Percentiles rank a stretch among this genome's conserved stretches.
phyloP scores from a whole-genome alignment of 2,113 vertebrate genomes.

The Reinhardtius hippoglossoides region DNA sequence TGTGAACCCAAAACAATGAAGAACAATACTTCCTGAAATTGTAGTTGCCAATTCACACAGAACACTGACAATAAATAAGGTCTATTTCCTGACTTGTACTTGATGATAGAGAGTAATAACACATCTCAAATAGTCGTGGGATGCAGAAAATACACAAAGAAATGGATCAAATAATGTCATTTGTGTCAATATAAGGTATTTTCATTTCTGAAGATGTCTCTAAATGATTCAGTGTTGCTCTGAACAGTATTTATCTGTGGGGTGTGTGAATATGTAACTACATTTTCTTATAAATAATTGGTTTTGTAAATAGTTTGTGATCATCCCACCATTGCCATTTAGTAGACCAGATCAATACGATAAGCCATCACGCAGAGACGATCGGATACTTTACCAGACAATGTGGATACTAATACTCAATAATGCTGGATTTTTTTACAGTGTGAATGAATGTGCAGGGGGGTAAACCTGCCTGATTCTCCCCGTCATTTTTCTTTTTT shows the following conservation, averaged over 20 bases:
- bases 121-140: conserved; percentile 39
- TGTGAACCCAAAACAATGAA: conserved; percentile 40
- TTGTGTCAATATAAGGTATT: conserved; percentile 67
- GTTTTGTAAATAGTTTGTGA: conserved; percentile 78
- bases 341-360: conserved; percentile 48
- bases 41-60: conserved; percentile 72
- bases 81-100: conserved; percentile 73
- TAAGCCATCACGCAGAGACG: conserved; percentile 53
- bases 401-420: conserved; percentile 65
- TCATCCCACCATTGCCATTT: conserved; percentile 60
- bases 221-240: conserved; percentile 73
- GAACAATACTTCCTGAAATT: conserved; percentile 71
- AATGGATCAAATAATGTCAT: conserved; percentile 58
- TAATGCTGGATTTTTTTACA: conserved; percentile 78
- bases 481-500: conserved; percentile 50
- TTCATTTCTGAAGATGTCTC: conserved; percentile 72
- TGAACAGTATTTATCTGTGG: conserved; percentile 73
- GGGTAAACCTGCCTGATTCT: conserved; percentile 53
- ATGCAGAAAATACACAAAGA: conserved; percentile 40
- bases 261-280: conserved; percentile 82
- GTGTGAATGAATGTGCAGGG: conserved; percentile 67
- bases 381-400: conserved; percentile 60
- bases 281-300: conserved; percentile 70
- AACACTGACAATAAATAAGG: conserved; percentile 71
- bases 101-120: conserved; percentile 70